Conservation (phyloP, 2,888 invertebrate species). For the Ochropleura plecta region DNA sequence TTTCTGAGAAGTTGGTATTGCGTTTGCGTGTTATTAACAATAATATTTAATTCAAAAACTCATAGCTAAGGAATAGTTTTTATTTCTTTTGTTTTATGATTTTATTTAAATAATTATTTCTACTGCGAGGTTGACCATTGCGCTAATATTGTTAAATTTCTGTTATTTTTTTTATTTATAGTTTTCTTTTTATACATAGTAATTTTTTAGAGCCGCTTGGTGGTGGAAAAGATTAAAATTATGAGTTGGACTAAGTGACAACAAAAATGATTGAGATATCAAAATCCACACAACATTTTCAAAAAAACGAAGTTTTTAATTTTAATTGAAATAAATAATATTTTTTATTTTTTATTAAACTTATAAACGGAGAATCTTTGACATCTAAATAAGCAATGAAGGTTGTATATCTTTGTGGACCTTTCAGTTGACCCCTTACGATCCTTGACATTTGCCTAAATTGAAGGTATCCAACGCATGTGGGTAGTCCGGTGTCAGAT, state of each 20-base stretch:
- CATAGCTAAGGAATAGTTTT: not conserved
- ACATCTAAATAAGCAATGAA: slow-evolving; percentile 18
- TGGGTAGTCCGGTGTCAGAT: slow-evolving; percentile 23
- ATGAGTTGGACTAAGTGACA: not conserved
- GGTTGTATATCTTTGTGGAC: slow-evolving; percentile 21
- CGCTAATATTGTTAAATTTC: not conserved
- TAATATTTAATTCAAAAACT: slow-evolving; percentile 35
- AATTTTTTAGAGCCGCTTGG: not conserved
- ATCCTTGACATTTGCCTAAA: slow-evolving; percentile 33
- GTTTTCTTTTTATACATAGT: not conserved
- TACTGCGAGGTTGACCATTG: not conserved
- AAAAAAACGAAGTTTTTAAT: no score
- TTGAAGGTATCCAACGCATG: slow-evolving; percentile 7
- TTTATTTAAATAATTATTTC: not conserved
- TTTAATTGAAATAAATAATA: no score
- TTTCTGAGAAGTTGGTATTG: slow-evolving; percentile 27
- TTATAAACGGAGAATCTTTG: no score
- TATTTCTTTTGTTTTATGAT: not conserved
- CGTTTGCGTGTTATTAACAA: slow-evolving; percentile 43
- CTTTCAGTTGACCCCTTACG: slow-evolving; percentile 16
- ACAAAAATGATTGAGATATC: no score
- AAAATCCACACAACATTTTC: no score
- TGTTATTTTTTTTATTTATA: not conserved
- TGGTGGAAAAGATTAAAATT: not conserved
- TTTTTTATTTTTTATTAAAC: no score